These are phyloP conservation scores for Fragum whitleyi DNA, from an alignment of 2,888 invertebrate genomes.

Conservation along the genomic window DNA sequence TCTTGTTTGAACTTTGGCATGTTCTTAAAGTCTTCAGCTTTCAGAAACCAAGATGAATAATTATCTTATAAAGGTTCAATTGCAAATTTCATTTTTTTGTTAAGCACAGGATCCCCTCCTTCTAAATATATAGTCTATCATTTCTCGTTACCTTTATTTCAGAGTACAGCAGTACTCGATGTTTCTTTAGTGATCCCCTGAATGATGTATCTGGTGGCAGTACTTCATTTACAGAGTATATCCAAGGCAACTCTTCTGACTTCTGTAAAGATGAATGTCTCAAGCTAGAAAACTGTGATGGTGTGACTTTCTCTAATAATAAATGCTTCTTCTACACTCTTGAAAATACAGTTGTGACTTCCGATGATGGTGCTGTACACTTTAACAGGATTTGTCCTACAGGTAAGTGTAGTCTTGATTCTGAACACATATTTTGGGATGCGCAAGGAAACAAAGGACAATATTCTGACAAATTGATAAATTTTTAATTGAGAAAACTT, in stretches of 20 bases:
- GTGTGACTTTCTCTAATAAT: neutral
- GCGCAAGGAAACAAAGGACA: too few relatives aligned
- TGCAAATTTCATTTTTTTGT: too few relatives aligned
- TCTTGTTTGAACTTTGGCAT: too few relatives aligned
- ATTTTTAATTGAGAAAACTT: too few relatives aligned
- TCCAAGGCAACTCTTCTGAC: neutral
- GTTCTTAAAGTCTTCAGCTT: too few relatives aligned
- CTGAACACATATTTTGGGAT: too few relatives aligned
- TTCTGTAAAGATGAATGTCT: slow-evolving; percentile 11
- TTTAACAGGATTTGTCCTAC: slow-evolving; percentile 25
- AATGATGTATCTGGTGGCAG: neutral
- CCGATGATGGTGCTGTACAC: neutral
- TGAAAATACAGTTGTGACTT: neutral
- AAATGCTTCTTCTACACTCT: slow-evolving; percentile 20
- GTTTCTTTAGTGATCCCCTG: slow-evolving; percentile 20
- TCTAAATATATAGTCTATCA: too few relatives aligned
- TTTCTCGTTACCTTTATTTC: neutral
- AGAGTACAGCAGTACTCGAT: slow-evolving; percentile 16
- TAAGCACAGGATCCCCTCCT: too few relatives aligned
- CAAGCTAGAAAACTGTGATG: slow-evolving; percentile 4
- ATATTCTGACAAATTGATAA: too few relatives aligned
- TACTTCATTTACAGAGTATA: neutral
- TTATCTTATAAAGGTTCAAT: too few relatives aligned
- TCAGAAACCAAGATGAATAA: too few relatives aligned
- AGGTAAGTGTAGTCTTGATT: slow-evolving; percentile 22